A percentile compares a stretch with the other conserved stretches of the same genome.
phyloP scores from a whole-genome alignment of 1,140 invertebrate genomes.

The Platyscapa corneri region DNA sequence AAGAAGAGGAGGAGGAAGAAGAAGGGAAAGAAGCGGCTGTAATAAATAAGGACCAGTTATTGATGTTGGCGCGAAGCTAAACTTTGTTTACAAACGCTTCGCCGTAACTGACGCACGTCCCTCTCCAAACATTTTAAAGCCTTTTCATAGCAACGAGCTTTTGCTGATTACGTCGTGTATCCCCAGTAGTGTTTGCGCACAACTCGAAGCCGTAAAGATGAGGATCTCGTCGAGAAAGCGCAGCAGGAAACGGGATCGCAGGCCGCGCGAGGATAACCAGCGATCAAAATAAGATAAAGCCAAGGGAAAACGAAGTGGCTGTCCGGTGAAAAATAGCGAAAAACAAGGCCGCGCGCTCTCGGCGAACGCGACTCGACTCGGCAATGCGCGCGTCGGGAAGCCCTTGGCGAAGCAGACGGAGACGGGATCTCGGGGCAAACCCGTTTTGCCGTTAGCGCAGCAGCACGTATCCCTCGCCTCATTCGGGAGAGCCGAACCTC shows the following conservation, averaged over 20 bases:
- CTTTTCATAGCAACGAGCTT: neutral
- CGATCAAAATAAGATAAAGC: neutral
- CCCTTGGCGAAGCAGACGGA: slow-evolving; percentile 58
- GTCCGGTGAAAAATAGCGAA: slow-evolving; percentile 7
- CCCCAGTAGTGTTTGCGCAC: neutral
- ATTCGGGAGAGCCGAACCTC: slow-evolving; percentile 13
- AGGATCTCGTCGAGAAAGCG: neutral
- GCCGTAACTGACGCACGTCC: neutral
- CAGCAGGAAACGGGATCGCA: neutral
- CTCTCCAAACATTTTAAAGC: neutral
- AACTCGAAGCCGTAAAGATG: too few species aligned
- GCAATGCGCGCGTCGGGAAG: slow-evolving; percentile 1
- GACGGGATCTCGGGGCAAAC: slow-evolving; percentile 62
- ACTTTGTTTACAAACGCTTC: neutral
- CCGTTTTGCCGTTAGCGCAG: slow-evolving; percentile 68
- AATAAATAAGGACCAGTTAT: neutral
- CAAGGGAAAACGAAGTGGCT: neutral
- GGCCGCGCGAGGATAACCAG: neutral
- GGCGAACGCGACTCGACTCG: neutral
- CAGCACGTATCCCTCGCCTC: slow-evolving; percentile 15
- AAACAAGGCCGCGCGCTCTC: neutral
- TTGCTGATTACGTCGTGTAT: neutral
- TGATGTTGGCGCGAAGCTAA: neutral
- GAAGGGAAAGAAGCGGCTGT: neutral
- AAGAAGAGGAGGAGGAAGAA: too few species aligned